These are phyloP conservation scores for Marmota flaviventris DNA, from an alignment of 2,113 vertebrate species.

Conservation along the genomic window DNA sequence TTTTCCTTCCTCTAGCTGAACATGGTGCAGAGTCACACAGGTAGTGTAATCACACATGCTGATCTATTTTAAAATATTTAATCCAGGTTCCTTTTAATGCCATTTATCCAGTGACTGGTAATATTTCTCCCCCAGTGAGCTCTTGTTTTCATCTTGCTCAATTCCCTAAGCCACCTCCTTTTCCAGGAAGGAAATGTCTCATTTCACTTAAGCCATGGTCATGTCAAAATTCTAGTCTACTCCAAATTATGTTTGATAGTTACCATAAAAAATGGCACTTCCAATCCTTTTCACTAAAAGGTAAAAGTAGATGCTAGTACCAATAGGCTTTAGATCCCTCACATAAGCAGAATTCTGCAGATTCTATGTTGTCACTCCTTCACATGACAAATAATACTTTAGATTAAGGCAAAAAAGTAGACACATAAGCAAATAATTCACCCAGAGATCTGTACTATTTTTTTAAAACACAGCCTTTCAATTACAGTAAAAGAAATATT, in stretches of 20 bases:
- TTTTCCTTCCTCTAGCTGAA: too few relatives aligned
- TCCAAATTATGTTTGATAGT: neutral
- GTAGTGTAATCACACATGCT: too few relatives aligned
- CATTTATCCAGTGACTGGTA: neutral
- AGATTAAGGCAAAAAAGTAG: neutral
- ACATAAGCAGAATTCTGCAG: neutral
- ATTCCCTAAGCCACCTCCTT: neutral
- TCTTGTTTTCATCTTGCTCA: neutral
- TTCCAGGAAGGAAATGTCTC: neutral
- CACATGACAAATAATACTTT: neutral
- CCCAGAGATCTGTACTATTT: neutral
- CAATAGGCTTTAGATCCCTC: neutral
- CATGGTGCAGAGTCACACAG: too few relatives aligned
- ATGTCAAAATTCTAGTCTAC: neutral
- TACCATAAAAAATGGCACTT: neutral
- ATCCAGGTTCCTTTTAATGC: neutral
- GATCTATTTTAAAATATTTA: neutral
- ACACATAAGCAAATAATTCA: neutral
- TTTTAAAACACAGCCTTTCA: neutral
- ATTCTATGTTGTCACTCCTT: neutral
- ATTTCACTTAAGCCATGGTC: neutral
- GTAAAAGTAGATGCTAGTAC: neutral
- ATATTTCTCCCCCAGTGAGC: neutral
- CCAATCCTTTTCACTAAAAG: neutral
- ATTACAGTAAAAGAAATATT: neutral